A percentile compares a stretch with the other conserved stretches of the same genome.
phyloP scores from a whole-genome alignment of 2,113 vertebrate genomes.

The Zeus faber region DNA sequence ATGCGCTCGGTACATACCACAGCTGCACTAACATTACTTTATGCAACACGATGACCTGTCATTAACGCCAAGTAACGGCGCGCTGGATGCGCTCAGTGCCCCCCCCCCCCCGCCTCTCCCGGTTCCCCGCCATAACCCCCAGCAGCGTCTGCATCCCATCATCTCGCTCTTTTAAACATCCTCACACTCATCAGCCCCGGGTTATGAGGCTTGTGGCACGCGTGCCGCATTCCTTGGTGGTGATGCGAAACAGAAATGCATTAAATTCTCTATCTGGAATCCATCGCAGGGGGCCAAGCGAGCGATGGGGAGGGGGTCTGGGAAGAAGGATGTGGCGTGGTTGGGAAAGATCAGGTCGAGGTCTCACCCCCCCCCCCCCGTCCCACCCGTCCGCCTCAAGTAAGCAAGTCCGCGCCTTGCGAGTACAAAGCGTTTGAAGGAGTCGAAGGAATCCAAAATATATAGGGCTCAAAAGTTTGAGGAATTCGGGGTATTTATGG shows the following conservation, averaged over 20 bases:
- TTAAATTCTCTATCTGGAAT: slow-evolving; percentile 75
- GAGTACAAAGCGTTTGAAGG: slow-evolving; percentile 17
- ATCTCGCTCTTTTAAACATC: slow-evolving; percentile 65
- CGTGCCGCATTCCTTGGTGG: slow-evolving; percentile 67
- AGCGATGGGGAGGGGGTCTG: background rate
- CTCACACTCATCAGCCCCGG: slow-evolving; percentile 63
- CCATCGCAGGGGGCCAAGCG: slow-evolving; percentile 65
- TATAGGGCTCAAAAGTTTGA: slow-evolving; percentile 37
- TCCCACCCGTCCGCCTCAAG: background rate
- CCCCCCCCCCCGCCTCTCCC: slow-evolving; percentile 1
- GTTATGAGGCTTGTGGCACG: slow-evolving; percentile 71
- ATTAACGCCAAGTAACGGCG: slow-evolving; percentile 43
- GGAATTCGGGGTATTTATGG: slow-evolving; percentile 51
- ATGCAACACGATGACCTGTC: slow-evolving; percentile 52
- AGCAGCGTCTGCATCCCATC: slow-evolving; percentile 76
- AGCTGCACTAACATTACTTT: slow-evolving; percentile 58
- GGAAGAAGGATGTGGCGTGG: background rate
- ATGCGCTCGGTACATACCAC: slow-evolving; percentile 57
- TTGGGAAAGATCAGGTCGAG: slow-evolving; percentile 16
- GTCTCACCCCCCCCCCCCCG: background rate
- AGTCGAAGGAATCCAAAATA: slow-evolving; percentile 43
- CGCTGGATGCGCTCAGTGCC: slow-evolving; percentile 41
- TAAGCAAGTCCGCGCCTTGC: background rate
- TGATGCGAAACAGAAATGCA: slow-evolving; percentile 76
- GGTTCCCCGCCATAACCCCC: slow-evolving; percentile 38